A percentile compares a stretch with the other conserved stretches of the same genome.
These are phyloP conservation scores for Perccottus glenii DNA, from an alignment of 2,113 vertebrate genomes.

Conservation along the genomic window DNA sequence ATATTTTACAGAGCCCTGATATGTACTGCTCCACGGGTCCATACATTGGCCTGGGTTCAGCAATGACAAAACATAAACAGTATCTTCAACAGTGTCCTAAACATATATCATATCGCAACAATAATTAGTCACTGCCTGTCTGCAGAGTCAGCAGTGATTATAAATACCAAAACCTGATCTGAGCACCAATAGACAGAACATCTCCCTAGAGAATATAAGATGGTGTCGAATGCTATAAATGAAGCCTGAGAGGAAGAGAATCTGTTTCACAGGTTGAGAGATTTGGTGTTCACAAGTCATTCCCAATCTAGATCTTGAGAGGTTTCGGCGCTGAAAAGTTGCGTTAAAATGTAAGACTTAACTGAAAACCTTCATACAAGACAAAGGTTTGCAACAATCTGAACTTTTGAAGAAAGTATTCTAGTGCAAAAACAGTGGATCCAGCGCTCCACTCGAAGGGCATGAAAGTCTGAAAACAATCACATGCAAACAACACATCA, in stretches of 20 bases:
- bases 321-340: conserved; percentile 54
- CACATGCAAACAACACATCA: conserved; percentile 51
- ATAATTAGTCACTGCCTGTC: conserved; percentile 59
- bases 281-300: conserved; percentile 53
- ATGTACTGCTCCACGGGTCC: conserved; percentile 70
- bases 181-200: conserved; percentile 53
- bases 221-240: conserved; percentile 45
- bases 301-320: conserved; percentile 37
- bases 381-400: conserved; percentile 58
- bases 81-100: conserved; percentile 81
- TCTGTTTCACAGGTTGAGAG: conserved; percentile 69
- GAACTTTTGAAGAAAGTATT: conserved; percentile 61
- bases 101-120: conserved; percentile 73
- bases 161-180: conserved; percentile 48
- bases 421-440: conserved; percentile 82
- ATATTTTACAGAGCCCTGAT: conserved; percentile 68
- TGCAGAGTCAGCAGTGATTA: conserved; percentile 64
- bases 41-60: conserved; percentile 59
- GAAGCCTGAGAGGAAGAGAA: conserved; percentile 72
- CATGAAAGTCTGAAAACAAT: conserved; percentile 75
- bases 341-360: conserved; percentile 34
- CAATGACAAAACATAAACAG: conserved; percentile 62
- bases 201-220: conserved; percentile 52
- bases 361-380: conserved; percentile 69
- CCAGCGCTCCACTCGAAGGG: conserved; percentile 78